Evolutionary conservation across 1,140 invertebrate species (phyloP).

Genomic region (Belonocnema kinseyi): DNA sequence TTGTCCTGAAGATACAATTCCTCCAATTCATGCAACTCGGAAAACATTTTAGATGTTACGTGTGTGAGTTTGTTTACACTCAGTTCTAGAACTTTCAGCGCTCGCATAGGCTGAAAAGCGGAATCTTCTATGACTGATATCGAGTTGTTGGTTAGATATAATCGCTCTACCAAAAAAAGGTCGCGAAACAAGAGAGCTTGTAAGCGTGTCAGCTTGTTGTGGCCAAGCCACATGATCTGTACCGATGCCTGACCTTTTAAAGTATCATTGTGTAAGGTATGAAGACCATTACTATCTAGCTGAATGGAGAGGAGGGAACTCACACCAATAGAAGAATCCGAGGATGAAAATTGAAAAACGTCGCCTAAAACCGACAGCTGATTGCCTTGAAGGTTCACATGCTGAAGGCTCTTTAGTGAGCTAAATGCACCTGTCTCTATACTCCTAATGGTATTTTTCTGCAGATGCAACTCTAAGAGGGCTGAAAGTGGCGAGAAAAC

Average conservation of each 20-base stretch:
- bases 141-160: conserved; percentile 89
- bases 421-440: conserved; percentile 90
- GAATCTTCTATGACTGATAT: conserved; percentile 87
- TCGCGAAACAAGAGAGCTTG: conserved; percentile 85
- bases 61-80: conserved; percentile 83
- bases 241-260: conserved; percentile 86
- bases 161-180: conserved; percentile 82
- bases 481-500: conserved; percentile 88
- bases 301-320: conserved; percentile 88
- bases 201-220: conserved; percentile 85
- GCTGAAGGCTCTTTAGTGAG: conserved; percentile 87
- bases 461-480: conserved; percentile 89
- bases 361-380: conserved; percentile 85
- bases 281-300: conserved; percentile 88
- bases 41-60: conserved; percentile 81
- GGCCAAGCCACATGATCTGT: conserved; percentile 91
- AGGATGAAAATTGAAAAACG: conserved; percentile 80
- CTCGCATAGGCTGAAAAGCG: conserved; percentile 85
- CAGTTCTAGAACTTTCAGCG: conserved; percentile 85
- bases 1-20: conserved; percentile 81
- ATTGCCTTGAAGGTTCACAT: conserved; percentile 92
- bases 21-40: conserved; percentile 82
- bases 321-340: conserved; percentile 62
- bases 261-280: conserved; percentile 85
- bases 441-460: conserved; percentile 88